phyloP scores from a whole-genome alignment of 1,140 invertebrate genomes.

The Propsilocerus akamusi region DNA sequence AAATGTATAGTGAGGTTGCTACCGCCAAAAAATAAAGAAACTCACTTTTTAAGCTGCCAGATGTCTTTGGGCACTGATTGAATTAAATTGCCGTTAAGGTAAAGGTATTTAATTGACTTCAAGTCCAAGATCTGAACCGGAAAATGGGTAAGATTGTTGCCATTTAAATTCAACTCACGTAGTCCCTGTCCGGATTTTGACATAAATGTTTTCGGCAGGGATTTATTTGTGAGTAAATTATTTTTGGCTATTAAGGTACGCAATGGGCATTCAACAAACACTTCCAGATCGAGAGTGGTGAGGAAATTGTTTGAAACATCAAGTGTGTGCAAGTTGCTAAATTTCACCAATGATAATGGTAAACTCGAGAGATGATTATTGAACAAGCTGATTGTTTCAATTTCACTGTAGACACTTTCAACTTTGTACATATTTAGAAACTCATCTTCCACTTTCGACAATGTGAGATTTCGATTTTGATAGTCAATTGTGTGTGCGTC shows the following conservation, averaged over 20 bases:
- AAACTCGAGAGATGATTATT: conserved; percentile 42
- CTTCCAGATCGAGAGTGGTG: conserved; percentile 44
- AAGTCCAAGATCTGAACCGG: conserved; percentile 75
- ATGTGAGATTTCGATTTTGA: conserved; percentile 41
- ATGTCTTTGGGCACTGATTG: conserved; percentile 63
- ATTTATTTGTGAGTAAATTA: conserved; percentile 62
- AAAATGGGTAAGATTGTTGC: conserved; percentile 67
- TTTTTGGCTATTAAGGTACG: conserved; percentile 66
- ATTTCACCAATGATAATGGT: conserved; percentile 33
- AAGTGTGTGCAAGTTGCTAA: conserved; percentile 48
- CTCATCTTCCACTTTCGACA: conserved; percentile 29
- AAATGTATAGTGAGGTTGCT: background rate
- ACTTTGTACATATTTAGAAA: conserved; percentile 31
- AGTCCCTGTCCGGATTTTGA: conserved; percentile 28
- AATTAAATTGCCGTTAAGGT: conserved; percentile 78
- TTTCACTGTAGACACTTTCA: conserved; percentile 24
- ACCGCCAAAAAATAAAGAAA: conserved; percentile 7
- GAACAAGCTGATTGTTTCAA: conserved; percentile 47
- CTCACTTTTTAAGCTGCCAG: conserved; percentile 55
- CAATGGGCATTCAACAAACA: conserved; percentile 50
- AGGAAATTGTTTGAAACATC: conserved; percentile 82
- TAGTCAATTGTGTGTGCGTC: conserved; percentile 52
- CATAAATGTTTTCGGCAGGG: conserved; percentile 67
- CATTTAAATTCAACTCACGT: conserved; percentile 78
- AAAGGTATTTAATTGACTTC: conserved; percentile 56